Evolutionary conservation across 1,140 invertebrate species (phyloP), one percentile per base, ranked within the genome.

Genomic region (Formica exsecta): DNA sequence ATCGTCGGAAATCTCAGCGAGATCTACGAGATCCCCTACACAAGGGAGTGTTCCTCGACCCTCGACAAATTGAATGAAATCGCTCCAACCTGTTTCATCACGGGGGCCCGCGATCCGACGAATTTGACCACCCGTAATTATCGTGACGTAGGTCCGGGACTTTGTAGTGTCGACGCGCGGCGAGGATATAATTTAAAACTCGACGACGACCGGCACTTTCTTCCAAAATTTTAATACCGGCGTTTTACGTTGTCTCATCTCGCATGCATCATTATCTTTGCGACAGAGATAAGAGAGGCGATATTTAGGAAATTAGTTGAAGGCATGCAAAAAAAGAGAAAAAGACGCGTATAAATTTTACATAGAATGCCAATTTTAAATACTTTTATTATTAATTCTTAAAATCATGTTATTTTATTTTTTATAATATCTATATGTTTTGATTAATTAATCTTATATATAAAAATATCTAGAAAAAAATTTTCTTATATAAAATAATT

Each of bases 61-160:
- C 44, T 61, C 74, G 84, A 89, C 88, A 89, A 89, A 89, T 89
- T 89, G 88, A 89, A 89, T 89, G 84, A 89, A 89, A 89, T 89
- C 76, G 87, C 64, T 89, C 32, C 70, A 75, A 83, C 88, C 84
- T 89, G 88, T 89, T 89, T 64, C 87, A 57, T 29, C 68, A 61
- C 79, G 29, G 54, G 25, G 48, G 41, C 44, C 41, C 32, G 22
- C 48, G 81, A 19, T n/a, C 57, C 62, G 64, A 57, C 51, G 25
- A 29, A 66, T 86, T 71, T 32, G 88, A 83, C 88, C 88, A 89
- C 84, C 87, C 76, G 41, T 89, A 89, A 89, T 89, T 89, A 89
- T 86, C 59, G 87, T 89, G 54, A 89, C 88, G 87, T 89, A 89
- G 88, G 88, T 89, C 88, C 76, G 87, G 87, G 61, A 77, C 73